Evolutionary conservation across 2,797 vertebrate species (phyloP).

Genomic region (Coracias cyanogaster): DNA sequence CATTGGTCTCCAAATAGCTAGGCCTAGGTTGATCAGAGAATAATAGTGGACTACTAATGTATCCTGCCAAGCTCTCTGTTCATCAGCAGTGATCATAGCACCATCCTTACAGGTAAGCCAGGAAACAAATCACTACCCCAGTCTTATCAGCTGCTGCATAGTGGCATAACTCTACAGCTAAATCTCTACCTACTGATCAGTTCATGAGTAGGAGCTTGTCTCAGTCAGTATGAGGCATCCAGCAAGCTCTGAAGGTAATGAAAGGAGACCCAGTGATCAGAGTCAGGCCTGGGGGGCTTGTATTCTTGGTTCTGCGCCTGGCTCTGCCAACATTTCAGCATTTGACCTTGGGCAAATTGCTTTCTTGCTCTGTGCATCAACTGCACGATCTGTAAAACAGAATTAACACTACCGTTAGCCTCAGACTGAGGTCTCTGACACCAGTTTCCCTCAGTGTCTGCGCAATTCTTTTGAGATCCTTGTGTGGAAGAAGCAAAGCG

Average conservation of each 20-base stretch:
- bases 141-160: background rate
- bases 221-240: background rate
- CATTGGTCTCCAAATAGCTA: background rate
- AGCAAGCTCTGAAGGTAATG: background rate
- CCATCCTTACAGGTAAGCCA: background rate
- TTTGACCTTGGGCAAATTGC: slow-evolving; percentile 25
- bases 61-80: background rate
- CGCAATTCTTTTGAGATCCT: slow-evolving; percentile 64
- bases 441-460: background rate
- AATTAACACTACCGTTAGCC: background rate
- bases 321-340: background rate
- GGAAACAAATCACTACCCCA: background rate
- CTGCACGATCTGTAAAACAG: background rate
- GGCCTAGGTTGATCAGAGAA: background rate
- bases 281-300: background rate
- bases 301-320: background rate
- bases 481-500: background rate
- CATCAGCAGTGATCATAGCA: background rate
- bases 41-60: background rate
- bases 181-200: background rate
- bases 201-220: background rate
- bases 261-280: background rate
- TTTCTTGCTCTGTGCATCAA: background rate
- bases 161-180: background rate
- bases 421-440: background rate